These are phyloP conservation scores for Alloplasta piceator DNA, from an alignment of 2,888 invertebrate species.

Conservation along the genomic window DNA sequence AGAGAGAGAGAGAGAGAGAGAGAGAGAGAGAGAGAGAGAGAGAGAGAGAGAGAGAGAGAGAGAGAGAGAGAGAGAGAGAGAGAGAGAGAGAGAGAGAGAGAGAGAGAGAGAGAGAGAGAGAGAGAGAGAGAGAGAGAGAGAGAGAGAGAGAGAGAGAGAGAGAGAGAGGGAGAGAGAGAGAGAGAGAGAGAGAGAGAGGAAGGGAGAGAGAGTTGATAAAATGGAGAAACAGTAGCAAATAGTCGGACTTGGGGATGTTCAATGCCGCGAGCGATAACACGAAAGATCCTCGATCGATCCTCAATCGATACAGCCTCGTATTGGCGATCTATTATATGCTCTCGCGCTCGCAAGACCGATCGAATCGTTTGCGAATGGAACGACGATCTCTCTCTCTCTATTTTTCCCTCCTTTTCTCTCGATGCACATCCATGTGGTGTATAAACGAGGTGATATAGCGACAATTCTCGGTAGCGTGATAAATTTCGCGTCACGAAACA, in stretches of 20 bases:
- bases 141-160: constrained; percentile 29
- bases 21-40: no score
- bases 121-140: constrained; percentile 5
- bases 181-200: no score
- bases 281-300: no score
- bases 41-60: no score
- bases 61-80: no score
- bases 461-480: constrained; percentile 51
- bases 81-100: no score
- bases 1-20: no score
- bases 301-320: no score
- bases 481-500: constrained; percentile 64
- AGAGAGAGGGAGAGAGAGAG: constrained; percentile 56
- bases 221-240: no score
- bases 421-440: neutral
- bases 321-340: constrained; percentile 3
- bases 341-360: constrained; percentile 33
- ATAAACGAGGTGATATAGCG: constrained; percentile 17
- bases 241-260: no score
- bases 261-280: no score
- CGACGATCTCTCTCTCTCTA: constrained; percentile 4
- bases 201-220: constrained; percentile 3
- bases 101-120: constrained; percentile 21
- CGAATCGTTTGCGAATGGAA: constrained; percentile 28
- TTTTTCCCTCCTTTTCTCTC: constrained; percentile 19